Percentiles rank a stretch among this genome's conserved stretches.
Conservation (phyloP, 1,140 invertebrate genomes). For the Orchesella cincta region DNA sequence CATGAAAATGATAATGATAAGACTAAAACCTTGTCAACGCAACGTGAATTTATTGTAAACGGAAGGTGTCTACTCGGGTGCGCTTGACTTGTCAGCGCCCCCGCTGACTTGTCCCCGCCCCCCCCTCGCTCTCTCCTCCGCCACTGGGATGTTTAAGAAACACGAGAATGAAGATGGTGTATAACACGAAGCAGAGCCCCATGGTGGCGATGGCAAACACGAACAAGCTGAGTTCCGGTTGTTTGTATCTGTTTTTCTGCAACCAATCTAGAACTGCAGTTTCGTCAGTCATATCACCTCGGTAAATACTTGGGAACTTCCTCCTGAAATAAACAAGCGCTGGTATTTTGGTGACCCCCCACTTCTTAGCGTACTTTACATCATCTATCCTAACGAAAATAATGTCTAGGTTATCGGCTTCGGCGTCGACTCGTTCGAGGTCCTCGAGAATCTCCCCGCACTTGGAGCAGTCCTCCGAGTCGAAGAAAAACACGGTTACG, state of each 20-base stretch:
- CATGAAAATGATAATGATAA: too few species aligned
- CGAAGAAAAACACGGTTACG: constrained; percentile 92
- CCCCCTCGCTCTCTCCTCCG: not conserved
- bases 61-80: too few species aligned
- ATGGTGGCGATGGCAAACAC: constrained; percentile 90
- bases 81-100: not conserved
- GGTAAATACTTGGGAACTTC: constrained; percentile 89
- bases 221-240: constrained; percentile 89
- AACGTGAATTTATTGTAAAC: too few species aligned
- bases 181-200: constrained; percentile 80
- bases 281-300: constrained; percentile 65
- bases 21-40: too few species aligned
- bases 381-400: constrained; percentile 92
- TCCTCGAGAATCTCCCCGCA: constrained; percentile 77
- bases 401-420: constrained; percentile 91
- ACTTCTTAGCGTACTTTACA: constrained; percentile 85
- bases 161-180: constrained; percentile 86
- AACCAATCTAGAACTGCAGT: not conserved
- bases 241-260: constrained; percentile 85
- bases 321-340: constrained; percentile 91
- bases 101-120: not conserved
- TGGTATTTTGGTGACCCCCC: constrained; percentile 89
- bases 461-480: constrained; percentile 66
- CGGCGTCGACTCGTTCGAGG: constrained; percentile 87
- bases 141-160: constrained; percentile 65